Conservation (phyloP, 2,888 invertebrate species). For the Drosophila meridiana region DNA sequence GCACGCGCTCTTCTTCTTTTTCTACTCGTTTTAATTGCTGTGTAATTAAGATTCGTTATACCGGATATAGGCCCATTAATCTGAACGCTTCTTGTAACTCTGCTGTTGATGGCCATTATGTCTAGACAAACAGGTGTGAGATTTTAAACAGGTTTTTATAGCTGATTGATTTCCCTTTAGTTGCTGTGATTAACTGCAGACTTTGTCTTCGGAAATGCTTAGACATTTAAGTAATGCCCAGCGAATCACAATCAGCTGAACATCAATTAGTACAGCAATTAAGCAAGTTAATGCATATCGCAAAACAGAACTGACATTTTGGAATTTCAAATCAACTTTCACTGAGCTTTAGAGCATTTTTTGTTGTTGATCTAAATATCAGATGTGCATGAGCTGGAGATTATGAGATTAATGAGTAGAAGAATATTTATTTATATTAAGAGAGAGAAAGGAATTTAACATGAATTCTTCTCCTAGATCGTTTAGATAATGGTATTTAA, state of each 20-base stretch:
- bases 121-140: conserved; percentile 18
- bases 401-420: background rate
- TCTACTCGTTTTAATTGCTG: conserved; percentile 42
- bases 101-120: conserved; percentile 27
- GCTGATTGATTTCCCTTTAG: conserved; percentile 61
- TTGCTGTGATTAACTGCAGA: conserved; percentile 12
- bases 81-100: conserved; percentile 43
- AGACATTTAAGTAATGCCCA: conserved; percentile 29
- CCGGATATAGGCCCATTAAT: conserved; percentile 72
- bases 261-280: conserved; percentile 1
- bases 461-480: background rate
- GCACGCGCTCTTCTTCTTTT: conserved; percentile 52
- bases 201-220: conserved; percentile 16
- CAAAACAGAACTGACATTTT: background rate
- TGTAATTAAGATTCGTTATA: conserved; percentile 74
- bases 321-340: conserved; percentile 4
- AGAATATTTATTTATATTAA: too few relatives aligned
- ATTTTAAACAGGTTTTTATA: conserved; percentile 26
- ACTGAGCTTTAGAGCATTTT: background rate
- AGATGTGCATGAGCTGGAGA: background rate
- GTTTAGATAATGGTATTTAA: background rate
- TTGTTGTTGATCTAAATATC: background rate
- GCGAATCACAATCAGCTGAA: conserved; percentile 3
- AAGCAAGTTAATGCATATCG: conserved; percentile 9
- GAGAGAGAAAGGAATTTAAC: background rate